Evolutionary conservation across 2,113 vertebrate genomes (phyloP).

Genomic region (Chrysochloris asiatica): DNA sequence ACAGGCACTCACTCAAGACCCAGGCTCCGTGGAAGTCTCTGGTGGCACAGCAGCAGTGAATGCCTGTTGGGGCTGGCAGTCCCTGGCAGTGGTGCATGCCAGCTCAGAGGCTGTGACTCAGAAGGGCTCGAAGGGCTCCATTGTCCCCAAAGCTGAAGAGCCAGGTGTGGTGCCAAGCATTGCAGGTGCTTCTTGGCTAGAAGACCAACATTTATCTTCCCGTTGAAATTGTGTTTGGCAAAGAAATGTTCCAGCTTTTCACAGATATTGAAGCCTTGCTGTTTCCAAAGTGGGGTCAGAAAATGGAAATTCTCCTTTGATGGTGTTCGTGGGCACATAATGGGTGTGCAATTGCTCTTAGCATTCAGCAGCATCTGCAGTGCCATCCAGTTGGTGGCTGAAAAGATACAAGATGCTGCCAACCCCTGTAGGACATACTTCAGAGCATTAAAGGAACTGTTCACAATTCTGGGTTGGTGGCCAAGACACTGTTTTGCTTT

Average conservation of each 20-base stretch:
- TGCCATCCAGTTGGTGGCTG: background rate
- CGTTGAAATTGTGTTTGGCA: background rate
- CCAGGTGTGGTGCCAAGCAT: background rate
- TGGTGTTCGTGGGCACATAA: background rate
- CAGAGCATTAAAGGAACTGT: background rate
- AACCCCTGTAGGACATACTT: background rate
- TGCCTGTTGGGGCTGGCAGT: background rate
- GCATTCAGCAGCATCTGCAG: background rate
- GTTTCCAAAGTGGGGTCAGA: slow-evolving; percentile 24
- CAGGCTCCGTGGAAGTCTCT: background rate
- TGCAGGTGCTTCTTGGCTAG: background rate
- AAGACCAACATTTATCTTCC: background rate
- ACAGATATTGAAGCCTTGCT: background rate
- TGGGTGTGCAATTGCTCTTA: background rate
- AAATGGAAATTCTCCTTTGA: background rate
- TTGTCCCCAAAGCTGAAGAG: background rate
- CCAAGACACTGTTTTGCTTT: background rate
- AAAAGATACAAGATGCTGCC: background rate
- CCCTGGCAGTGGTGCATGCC: background rate
- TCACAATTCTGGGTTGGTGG: background rate
- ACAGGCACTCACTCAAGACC: background rate
- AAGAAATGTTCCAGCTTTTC: background rate
- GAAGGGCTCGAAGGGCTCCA: background rate
- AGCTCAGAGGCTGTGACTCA: background rate
- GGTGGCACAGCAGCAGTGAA: background rate